A percentile compares a stretch with the other conserved stretches of the same genome.
Conservation (phyloP, 2,113 vertebrate species). For the Eupsittula cactorum region DNA sequence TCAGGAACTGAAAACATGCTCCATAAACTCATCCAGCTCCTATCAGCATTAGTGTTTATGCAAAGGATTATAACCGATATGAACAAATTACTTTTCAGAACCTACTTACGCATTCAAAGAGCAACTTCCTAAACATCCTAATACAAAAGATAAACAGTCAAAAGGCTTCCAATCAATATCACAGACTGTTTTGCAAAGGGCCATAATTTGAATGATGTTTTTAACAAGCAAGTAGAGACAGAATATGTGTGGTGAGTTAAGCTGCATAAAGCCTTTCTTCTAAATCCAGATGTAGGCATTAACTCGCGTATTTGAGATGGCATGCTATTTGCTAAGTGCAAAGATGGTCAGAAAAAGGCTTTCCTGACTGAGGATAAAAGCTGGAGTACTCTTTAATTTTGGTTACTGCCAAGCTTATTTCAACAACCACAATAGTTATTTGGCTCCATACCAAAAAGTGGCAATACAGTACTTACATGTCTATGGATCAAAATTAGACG, state of each 20-base stretch:
- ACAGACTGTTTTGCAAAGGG: constrained; percentile 38
- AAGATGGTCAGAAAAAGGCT: constrained; percentile 76
- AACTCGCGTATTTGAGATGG: constrained; percentile 68
- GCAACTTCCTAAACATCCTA: not conserved
- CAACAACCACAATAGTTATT: constrained; percentile 74
- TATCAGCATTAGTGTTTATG: constrained; percentile 22
- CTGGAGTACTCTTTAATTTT: constrained; percentile 80
- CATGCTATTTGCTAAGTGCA: constrained; percentile 77
- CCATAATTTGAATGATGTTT: constrained; percentile 41
- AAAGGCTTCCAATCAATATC: constrained; percentile 44
- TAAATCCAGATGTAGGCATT: constrained; percentile 76
- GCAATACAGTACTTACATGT: constrained; percentile 77
- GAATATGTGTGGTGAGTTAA: constrained; percentile 66
- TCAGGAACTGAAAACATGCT: constrained; percentile 7
- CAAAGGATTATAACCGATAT: constrained; percentile 37
- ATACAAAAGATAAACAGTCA: constrained; percentile 46
- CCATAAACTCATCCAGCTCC: constrained; percentile 20
- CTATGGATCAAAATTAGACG: constrained; percentile 83
- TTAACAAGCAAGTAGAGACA: constrained; percentile 65
- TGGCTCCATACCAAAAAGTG: constrained; percentile 74
- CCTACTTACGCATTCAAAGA: constrained; percentile 51
- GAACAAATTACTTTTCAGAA: constrained; percentile 40
- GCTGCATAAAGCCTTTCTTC: constrained; percentile 72
- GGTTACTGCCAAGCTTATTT: constrained; percentile 76
- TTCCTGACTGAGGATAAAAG: constrained; percentile 77